Evolutionary conservation across 2,797 vertebrate genomes (phyloP), one percentile per base, ranked within the genome.

Genomic region (Eremophila alpestris): DNA sequence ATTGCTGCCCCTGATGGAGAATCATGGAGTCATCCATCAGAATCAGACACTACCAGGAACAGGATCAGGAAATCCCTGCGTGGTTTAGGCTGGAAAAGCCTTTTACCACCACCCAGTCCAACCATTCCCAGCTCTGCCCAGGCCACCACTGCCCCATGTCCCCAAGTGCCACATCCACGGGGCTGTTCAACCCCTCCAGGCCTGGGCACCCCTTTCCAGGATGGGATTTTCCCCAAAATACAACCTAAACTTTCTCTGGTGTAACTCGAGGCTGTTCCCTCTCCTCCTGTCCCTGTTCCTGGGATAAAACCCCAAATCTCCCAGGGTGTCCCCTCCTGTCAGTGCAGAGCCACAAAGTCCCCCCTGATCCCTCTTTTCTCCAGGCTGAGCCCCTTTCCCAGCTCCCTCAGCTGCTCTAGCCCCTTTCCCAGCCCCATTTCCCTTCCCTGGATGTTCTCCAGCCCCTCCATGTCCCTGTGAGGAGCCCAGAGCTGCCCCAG

Each of bases 401-500:
- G 11, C 51, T 41, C 43, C 51, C 59, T 41, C 36, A 51, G 81
- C 16, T 4, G 2, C 34, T 64, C 36, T 60, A 74, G 17, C 17
- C 32, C 59, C 36, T 21, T 32, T 12, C 41, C 73, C 73, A 77
- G 2, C 9, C 26, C 56, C 32, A 13, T 36, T 36, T 63, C 74
- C 58, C 49, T 36, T 51, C 54, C 52, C 38, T 43, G 62, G 3
- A 5, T 43, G 10, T 36, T 8, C 36, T 36, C 36, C 36, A 36
- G 36, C 36, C 18, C 19, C 54, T 76, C 22, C 3, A 3, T 5
- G 2, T 29, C 62, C 46, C 11, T 16, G 29, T 19, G 82, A 52
- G n/a, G 23, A 26, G 0, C 54, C n/a, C 62, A 23, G 2, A 67
- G 0, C 2, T 8, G 21, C 8, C 46, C 62, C 71, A 22, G 38